Evolutionary conservation across 1,140 invertebrate genomes (phyloP), one percentile per base, ranked within the genome.

Genomic region (Liolophura sinensis): DNA sequence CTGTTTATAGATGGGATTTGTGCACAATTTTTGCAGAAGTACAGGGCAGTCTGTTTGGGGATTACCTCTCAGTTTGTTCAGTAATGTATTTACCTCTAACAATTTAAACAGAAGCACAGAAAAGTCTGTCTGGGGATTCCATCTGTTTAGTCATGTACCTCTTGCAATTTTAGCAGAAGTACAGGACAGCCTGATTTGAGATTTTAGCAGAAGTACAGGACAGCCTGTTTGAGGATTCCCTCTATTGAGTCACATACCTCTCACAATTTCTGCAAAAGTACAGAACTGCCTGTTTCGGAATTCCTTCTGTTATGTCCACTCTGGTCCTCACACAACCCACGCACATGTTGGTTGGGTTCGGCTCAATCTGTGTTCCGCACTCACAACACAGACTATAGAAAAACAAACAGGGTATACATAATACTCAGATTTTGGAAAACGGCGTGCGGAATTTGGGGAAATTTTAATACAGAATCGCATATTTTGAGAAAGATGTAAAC

Each of bases 321-420:
- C 92, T 88, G 48, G 91, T 91, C 49, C 96, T 87, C 18, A 99
- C 85, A 87, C 97, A 99, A 24, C 90, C 91, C 0, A 96, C 92
- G 84, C 97, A 99, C 93, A 97, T 98, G 83, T 99, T 99, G 3
- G 95, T 90, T 11, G 95, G 93, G 88, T 99, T 99, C 48, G 97
- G 92, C 71, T 95, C 91, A 54, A 99, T 90, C 27, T 82, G 74
- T 18, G 80, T 81, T 22, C 89, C 88, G 83, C 89, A 89, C 57
- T 87, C 80, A 74, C 89, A 89, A 76, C 89, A 90, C 27, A 86
- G 73, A 64, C 82, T 82, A 70, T 48, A 81, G 76, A 27, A 50
- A 60, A 68, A 60, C 64, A 22, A 62, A 58, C 55, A 62, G 18
- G 40, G 65, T 64, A 71, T 12, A 31, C 5, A 56, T 46, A 20